A percentile compares a stretch with the other conserved stretches of the same genome.
These are phyloP conservation scores for Brachyopa scutellaris DNA, from an alignment of 2,888 invertebrate species.

Conservation along the genomic window DNA sequence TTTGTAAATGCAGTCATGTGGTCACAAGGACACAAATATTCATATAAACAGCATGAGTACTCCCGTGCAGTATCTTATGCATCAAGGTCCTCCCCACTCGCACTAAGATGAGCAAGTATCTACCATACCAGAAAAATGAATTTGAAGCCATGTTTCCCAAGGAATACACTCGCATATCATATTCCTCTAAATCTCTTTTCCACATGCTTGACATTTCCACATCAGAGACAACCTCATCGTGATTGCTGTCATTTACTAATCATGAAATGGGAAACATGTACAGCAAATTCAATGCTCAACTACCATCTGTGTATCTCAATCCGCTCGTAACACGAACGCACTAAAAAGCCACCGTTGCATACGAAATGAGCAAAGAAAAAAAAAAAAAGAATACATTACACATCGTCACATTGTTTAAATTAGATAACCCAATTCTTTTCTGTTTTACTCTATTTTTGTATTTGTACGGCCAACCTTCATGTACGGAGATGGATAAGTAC, in stretches of 20 bases:
- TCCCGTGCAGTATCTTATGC: too few relatives aligned
- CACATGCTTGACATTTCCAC: slow-evolving; percentile 17
- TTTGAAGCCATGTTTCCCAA: slow-evolving; percentile 32
- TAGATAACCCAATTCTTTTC: slow-evolving; percentile 71
- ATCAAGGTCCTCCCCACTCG: background rate
- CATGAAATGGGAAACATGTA: slow-evolving; percentile 50
- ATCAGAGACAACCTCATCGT: slow-evolving; percentile 47
- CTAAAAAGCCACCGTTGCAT: slow-evolving; percentile 68
- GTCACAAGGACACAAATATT: too few relatives aligned
- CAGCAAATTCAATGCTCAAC: slow-evolving; percentile 41
- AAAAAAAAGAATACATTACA: slow-evolving; percentile 18
- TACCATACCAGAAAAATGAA: slow-evolving; percentile 12
- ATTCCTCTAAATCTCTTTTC: background rate
- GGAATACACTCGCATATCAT: slow-evolving; percentile 17
- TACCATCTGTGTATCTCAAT: slow-evolving; percentile 31
- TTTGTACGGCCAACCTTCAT: slow-evolving; percentile 62
- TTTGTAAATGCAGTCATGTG: too few relatives aligned
- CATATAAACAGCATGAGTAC: too few relatives aligned
- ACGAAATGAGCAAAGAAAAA: slow-evolving; percentile 45
- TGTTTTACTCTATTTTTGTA: slow-evolving; percentile 49
- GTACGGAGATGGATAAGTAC: slow-evolving; percentile 62
- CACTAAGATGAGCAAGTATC: slow-evolving; percentile 8
- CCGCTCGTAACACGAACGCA: slow-evolving; percentile 63
- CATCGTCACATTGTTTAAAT: slow-evolving; percentile 67
- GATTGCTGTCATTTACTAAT: slow-evolving; percentile 51